Evolutionary conservation across 1,140 invertebrate species (phyloP), one percentile per base, ranked within the genome.

Genomic region (Leptestheria dahalacensis): DNA sequence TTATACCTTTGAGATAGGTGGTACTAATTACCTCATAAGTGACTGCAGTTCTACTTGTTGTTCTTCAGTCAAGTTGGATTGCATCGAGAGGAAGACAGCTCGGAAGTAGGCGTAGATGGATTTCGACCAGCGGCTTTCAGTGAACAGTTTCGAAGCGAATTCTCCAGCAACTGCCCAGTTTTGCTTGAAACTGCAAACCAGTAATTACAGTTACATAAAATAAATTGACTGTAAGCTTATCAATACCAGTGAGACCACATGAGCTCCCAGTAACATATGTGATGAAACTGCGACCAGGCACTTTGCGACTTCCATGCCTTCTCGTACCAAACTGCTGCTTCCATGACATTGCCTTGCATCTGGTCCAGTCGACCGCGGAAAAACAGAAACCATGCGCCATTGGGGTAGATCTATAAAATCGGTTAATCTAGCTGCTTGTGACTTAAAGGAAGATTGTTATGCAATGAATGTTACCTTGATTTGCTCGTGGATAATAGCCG

Each of bases 201-300:
- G 2, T n/a, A n/a, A n/a, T n/a, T n/a, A n/a, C n/a, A n/a, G n/a
- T n/a, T n/a, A n/a, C n/a, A n/a, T n/a, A n/a, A n/a, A n/a, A n/a
- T n/a, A n/a, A n/a, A n/a, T n/a, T n/a, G n/a, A n/a, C n/a, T n/a
- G n/a, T n/a, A n/a, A n/a, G n/a, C n/a, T n/a, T n/a, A n/a, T n/a
- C 4, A 2, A 29, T 15, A 86, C 83, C 82, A 81, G 67, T 91
- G 79, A 10, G 86, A 81, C 91, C 91, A 97, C 75, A 93, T 82
- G 21, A 96, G 74, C 72, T 97, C 93, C 94, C 93, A 97, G 70
- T 84, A 95, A 69, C 91, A 94, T 0, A 97, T 70, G 70, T 95
- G 90, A 73, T 95, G 91, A 70, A 97, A 94, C 68, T 97, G 92
- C 3, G 84, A 80, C 90, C 93, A 97, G 10, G 86, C 74, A 61